phyloP scores from a whole-genome alignment of 2,797 vertebrate species.

The Microcaecilia unicolor region DNA sequence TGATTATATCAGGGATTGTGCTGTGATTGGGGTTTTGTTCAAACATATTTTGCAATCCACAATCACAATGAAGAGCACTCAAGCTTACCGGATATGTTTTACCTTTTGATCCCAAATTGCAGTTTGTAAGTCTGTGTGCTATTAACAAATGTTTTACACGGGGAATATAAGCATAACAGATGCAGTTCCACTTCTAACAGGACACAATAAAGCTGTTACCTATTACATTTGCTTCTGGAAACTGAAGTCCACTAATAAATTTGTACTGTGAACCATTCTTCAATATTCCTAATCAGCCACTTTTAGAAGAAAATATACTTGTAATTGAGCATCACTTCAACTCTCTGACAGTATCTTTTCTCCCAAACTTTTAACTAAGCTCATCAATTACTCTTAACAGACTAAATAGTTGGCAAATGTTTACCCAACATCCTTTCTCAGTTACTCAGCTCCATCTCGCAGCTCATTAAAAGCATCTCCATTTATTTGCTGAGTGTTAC shows the following conservation, averaged over 20 bases:
- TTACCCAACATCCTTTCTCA: conserved; percentile 59
- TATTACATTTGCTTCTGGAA: no score
- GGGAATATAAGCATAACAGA: no score
- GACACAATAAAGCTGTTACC: no score
- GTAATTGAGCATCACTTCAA: conserved; percentile 25
- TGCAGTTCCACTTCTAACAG: no score
- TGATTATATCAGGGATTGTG: no score
- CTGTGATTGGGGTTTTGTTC: no score
- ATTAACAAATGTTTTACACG: no score
- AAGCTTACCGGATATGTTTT: no score
- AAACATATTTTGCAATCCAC: no score
- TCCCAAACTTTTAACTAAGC: conserved; percentile 27
- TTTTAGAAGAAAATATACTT: conserved; percentile 15
- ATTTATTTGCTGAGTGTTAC: conserved; percentile 75
- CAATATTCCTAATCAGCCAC: conserved; percentile 11
- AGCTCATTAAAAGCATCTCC: conserved; percentile 80
- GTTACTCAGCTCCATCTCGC: conserved; percentile 58
- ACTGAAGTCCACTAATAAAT: not conserved
- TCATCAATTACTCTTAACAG: conserved; percentile 64
- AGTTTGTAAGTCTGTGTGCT: no score
- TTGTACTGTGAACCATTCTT: conserved; percentile 16
- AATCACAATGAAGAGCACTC: no score
- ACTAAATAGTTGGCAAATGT: conserved; percentile 61
- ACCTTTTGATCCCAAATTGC: no score
- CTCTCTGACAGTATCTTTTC: conserved; percentile 1